A percentile compares a stretch with the other conserved stretches of the same genome.
Evolutionary conservation across 2,113 vertebrate species (phyloP).

Genomic region (Erpornis zantholeuca): DNA sequence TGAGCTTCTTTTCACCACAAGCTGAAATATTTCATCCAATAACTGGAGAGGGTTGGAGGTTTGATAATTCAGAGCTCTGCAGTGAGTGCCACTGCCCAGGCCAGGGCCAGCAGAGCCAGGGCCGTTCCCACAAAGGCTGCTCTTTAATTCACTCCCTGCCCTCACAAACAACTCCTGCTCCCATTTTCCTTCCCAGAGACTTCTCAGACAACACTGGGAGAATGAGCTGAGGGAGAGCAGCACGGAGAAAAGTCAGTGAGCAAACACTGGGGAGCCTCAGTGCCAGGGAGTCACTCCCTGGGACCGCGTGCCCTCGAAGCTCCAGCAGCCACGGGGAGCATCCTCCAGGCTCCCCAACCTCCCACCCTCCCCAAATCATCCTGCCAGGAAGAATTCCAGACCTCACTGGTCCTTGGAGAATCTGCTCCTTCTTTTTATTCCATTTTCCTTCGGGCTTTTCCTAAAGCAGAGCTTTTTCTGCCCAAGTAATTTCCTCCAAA

Average conservation of each 20-base stretch:
- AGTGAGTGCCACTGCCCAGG: background rate
- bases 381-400: background rate
- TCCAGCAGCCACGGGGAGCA: conserved; percentile 35
- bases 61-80: background rate
- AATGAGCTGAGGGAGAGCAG: background rate
- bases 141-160: background rate
- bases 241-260: background rate
- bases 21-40: background rate
- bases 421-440: background rate
- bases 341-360: background rate
- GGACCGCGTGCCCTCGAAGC: conserved; percentile 21
- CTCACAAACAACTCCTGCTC: background rate
- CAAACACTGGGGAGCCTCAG: background rate
- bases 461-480: background rate
- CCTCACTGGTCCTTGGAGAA: background rate
- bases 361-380: background rate
- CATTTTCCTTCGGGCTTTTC: background rate
- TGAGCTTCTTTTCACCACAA: background rate
- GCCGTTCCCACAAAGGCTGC: background rate
- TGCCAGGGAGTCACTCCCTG: conserved; percentile 2
- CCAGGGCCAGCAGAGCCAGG: background rate
- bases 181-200: background rate
- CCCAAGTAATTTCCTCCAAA: background rate
- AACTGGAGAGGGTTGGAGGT: background rate
- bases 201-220: conserved; percentile 5